These are phyloP conservation scores for Brachionus asplanchnoidis DNA, from an alignment of 1,140 invertebrate species.

Conservation along the genomic window DNA sequence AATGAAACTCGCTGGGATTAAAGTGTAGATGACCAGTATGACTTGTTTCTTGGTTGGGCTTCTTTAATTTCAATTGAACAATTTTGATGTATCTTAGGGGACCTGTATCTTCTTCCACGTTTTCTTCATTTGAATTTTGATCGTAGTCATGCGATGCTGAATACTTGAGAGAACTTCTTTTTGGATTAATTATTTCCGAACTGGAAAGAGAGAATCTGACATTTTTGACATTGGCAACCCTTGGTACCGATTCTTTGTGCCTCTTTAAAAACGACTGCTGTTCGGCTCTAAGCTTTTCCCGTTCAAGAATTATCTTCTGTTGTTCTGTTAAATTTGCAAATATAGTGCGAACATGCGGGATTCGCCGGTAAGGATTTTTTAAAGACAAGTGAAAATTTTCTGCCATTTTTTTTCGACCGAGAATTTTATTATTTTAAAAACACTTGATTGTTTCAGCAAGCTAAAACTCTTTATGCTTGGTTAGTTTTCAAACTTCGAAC, in stretches of 20 bases:
- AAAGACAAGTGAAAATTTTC: background rate
- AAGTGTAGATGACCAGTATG: background rate
- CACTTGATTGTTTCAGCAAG: background rate
- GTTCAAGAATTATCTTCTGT: background rate
- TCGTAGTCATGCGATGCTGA: background rate
- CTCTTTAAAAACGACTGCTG: background rate
- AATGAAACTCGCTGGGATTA: background rate
- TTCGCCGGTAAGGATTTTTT: background rate
- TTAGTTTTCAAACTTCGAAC: background rate
- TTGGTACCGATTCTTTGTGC: background rate
- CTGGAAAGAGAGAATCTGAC: background rate
- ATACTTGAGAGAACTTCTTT: background rate
- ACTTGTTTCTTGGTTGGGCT: background rate
- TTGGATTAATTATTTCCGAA: background rate
- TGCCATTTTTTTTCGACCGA: background rate
- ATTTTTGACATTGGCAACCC: background rate
- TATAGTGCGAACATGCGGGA: background rate
- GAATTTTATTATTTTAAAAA: background rate
- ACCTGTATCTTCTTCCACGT: background rate
- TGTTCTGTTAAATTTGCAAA: background rate
- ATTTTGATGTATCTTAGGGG: background rate
- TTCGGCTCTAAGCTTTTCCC: slow-evolving; percentile 15
- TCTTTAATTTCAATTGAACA: background rate
- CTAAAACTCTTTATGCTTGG: background rate
- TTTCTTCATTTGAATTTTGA: background rate